These are phyloP conservation scores for Montipora foliosa DNA, from an alignment of 64 coral and sea anemone genomes.

Conservation along the genomic window DNA sequence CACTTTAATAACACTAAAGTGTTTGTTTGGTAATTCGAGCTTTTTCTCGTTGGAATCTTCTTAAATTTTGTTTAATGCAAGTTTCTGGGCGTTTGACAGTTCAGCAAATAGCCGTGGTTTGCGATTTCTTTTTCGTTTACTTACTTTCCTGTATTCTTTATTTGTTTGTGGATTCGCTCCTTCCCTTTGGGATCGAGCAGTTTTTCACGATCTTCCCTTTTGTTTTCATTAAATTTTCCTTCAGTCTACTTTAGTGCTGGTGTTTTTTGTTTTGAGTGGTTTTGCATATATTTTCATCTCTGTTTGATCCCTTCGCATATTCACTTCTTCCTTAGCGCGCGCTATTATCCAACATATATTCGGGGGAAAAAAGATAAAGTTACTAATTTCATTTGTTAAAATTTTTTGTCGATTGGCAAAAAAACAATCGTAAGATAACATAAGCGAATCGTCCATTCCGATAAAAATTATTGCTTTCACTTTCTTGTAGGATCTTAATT, in stretches of 20 bases:
- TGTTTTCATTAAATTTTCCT: constrained; percentile 60
- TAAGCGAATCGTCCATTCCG: constrained; percentile 12
- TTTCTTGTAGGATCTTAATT: constrained; percentile 47
- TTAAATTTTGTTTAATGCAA: constrained; percentile 32
- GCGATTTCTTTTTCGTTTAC: constrained; percentile 48
- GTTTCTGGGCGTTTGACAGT: constrained; percentile 49
- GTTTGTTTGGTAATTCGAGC: constrained; percentile 65
- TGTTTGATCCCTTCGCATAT: constrained; percentile 18
- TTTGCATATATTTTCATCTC: constrained; percentile 22
- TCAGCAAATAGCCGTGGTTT: constrained; percentile 20
- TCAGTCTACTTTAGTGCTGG: constrained; percentile 30
- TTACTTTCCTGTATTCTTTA: constrained; percentile 52
- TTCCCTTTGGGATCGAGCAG: constrained; percentile 34
- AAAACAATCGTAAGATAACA: constrained; percentile 33
- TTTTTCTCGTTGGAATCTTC: constrained; percentile 44
- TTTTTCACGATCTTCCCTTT: constrained; percentile 26
- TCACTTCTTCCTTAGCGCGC: constrained; percentile 23
- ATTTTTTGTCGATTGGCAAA: constrained; percentile 37
- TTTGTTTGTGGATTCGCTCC: constrained; percentile 29
- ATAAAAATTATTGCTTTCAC: constrained; percentile 38
- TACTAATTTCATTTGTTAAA: constrained; percentile 63
- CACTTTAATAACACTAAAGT: constrained; percentile 7
- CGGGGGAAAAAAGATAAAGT: constrained; percentile 24
- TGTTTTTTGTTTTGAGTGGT: constrained; percentile 36
- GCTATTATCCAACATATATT: constrained; percentile 27